Evolutionary conservation across 2,888 invertebrate species (phyloP), one percentile per base, ranked within the genome.

Genomic region (Ophion slaviceki): DNA sequence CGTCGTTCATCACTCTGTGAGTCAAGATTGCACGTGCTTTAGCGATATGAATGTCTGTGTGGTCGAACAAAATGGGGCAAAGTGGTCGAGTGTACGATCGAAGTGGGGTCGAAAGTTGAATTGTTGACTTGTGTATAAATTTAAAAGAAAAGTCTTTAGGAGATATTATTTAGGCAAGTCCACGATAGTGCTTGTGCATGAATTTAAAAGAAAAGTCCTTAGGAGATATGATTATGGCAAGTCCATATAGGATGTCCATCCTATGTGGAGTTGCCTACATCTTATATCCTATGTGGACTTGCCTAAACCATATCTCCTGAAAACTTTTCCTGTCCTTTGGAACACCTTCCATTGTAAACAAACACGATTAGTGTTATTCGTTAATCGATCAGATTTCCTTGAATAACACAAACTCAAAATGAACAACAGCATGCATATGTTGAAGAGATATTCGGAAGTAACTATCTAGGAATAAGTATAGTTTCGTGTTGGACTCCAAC

Each of bases 1-100:
- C 36, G n/a, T 66, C 53, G 64, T 53, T 36, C 53, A n/a, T 64
- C 32, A 28, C n/a, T 24, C 40, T 61, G 17, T 68, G 47, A 68
- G 20, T 47, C 68, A 47, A 47, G 45, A 68, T 40, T 45, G 47
- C 7, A 47, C 24, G 14, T 24, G 70, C 70, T 28, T 17, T 11
- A 53, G 70, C 17, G 17, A 66, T 66, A 17, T 66, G 66, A 66
- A 32, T 36, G 36, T 36, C 66, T 17, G 14, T 28, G 28, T 64
- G 32, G 64, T 28, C 64, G 61, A 28, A 32, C 14, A 64, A 28
- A 10, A 32, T 32, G 24, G 20, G 61, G 10, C 14, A 64, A 24
- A 28, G 64, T 28, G 8, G 36, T 66, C 66, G 17, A 36, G 66
- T 66, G 14, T 36, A 53, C 17, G 53, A 5, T 53, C 53, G 17